Evolutionary conservation across 2,888 invertebrate species (phyloP), one percentile per base, ranked within the genome.

Genomic region (Mesorhabditis spiculigera): DNA sequence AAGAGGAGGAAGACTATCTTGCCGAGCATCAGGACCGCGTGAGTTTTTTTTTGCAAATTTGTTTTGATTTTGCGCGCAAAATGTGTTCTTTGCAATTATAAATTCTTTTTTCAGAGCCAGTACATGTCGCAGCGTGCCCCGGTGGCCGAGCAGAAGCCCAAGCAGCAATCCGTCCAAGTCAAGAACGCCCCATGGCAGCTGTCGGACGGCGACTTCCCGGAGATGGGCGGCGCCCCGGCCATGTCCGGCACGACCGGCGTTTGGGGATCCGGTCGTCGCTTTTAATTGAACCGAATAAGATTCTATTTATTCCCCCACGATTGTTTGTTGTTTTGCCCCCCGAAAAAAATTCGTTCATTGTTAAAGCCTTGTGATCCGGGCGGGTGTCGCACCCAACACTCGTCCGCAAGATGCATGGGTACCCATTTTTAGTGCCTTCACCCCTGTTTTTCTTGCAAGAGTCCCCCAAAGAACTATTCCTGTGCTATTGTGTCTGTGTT

Each of bases 1-100:
- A 92, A 86, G 88, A 94, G 83, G 94, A 93, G 82, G 88, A 89
- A 75, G 88, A 87, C 83, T 88, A 82, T 82, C 86, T 88, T 78
- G 67, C 68, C 8, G 76, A 78, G 69, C 68, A 70, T 62, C 68
- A 71, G 5, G 76, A 78, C 45, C 72, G 75, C 71, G 76, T 75
- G 65, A 66, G 75, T n/a, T n/a, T n/a, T 74, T 74, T 67, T 45
- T 58, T 63, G 3, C n/a, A 13, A 8, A 8, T n/a, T n/a, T 28
- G 8, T n/a, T 3, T 63, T 4, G 44, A 4, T 58, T 58, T n/a
- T n/a, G n/a, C n/a, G n/a, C n/a, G n/a, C 58, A 4, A 4, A n/a
- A n/a, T 58, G n/a, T 13, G n/a, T n/a, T 58, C n/a, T 58, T 58
- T 58, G 58, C 10, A n/a, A 58, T 4, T 58, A n/a, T 58, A n/a